These are phyloP conservation scores for Blastobasis adustella DNA, from an alignment of 2,888 invertebrate species.

Conservation along the genomic window DNA sequence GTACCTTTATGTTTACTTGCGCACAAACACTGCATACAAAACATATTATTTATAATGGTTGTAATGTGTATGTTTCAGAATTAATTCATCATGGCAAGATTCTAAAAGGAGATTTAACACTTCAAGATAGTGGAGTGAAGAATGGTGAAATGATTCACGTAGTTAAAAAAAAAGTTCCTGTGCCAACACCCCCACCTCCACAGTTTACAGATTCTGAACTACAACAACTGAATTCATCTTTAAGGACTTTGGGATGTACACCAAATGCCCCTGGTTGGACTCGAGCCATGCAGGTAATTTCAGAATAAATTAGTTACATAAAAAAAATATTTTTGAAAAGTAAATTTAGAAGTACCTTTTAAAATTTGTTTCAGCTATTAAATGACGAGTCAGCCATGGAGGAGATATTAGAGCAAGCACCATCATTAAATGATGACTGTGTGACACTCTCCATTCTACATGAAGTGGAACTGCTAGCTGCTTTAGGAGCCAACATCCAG, in stretches of 20 bases:
- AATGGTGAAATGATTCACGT: constrained; percentile 75
- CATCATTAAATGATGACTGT: constrained; percentile 81
- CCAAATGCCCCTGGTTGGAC: constrained; percentile 78
- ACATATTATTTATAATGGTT: no score
- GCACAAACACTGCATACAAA: no score
- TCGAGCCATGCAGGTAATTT: constrained; percentile 77
- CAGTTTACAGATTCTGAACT: constrained; percentile 75
- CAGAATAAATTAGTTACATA: background rate
- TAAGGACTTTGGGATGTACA: constrained; percentile 75
- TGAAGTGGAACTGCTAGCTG: constrained; percentile 83
- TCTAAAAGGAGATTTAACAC: constrained; percentile 74
- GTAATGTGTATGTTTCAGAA: constrained; percentile 56
- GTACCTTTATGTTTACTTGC: constrained; percentile 34
- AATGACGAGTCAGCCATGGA: constrained; percentile 72
- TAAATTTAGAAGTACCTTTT: background rate
- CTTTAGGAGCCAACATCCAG: constrained; percentile 78
- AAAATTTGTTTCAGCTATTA: constrained; percentile 33
- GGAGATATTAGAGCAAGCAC: constrained; percentile 81
- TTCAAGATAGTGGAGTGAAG: constrained; percentile 78
- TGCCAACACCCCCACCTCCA: constrained; percentile 46
- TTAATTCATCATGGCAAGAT: constrained; percentile 82
- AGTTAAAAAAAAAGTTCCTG: constrained; percentile 59
- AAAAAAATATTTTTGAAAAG: background rate
- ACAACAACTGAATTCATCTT: constrained; percentile 76
- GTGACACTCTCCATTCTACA: constrained; percentile 84